Base-by-base conservation (phyloP, 2,113 vertebrate genomes). In the Erythrocercus mccallii region DNA sequence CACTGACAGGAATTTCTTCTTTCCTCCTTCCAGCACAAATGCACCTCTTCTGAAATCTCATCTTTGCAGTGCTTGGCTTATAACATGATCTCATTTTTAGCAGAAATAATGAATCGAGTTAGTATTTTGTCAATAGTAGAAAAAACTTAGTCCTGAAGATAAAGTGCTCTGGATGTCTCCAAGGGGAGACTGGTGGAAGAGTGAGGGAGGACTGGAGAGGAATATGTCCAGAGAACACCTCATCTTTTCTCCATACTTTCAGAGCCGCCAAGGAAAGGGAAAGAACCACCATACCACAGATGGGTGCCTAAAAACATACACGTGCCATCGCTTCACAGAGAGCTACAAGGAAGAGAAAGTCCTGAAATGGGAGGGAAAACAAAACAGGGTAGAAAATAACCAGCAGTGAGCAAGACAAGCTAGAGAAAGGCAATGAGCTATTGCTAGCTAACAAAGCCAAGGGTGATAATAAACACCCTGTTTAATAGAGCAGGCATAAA, bases 281-380 rank as follows among this genome's bases (percentile, higher is more conserved):
- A 76, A 61, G 17, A 51, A 24, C 4, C 28, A 25, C 15, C 12
- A 1, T 15, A 38, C 9, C 40, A 33, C 17, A 60, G 17, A 22
- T 35, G 22, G 4, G 7, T 82, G 22, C 19, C 38, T 40, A 18
- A 62, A 74, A 77, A 10, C 14, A 14, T 8, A 2, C 17, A 18
- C 0, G 0, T 38, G 42, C 22, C 33, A 5, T 30, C 54, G 25
- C 35, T 78, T 86, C 14, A 21, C 7, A 45, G n/a, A 42, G 47
- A 80, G 12, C 23, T 73, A 19, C 42, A 74, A 77, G 30, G 62
- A 88, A 86, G 47, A 42, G 7, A 25, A 38, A 28, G 27, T 60
- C 17, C 58, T 54, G 40, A 73, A 91, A 73, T 4, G 5, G 19
- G 24, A 70, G 16, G 2, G 23, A 24, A 40, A 51, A 73, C 21